Conservation (phyloP, 1,140 invertebrate genomes). For the Doryteuthis pealeii region DNA sequence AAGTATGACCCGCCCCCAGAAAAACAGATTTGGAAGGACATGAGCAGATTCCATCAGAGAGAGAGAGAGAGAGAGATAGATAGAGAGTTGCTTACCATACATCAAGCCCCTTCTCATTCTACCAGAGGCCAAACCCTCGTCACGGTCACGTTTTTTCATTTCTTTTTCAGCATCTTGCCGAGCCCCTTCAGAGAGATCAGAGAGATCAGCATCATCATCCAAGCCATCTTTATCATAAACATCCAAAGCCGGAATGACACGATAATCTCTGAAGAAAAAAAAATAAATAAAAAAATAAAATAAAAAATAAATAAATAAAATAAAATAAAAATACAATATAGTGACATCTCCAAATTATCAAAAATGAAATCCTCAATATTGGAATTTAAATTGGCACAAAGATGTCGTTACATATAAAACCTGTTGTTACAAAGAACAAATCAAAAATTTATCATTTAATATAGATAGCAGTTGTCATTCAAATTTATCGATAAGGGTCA, state of each 20-base stretch:
- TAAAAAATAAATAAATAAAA: not conserved
- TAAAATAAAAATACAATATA: not conserved
- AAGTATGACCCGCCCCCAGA: no score
- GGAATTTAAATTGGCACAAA: not conserved
- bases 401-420: no score
- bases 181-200: slow-evolving; percentile 75
- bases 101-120: slow-evolving; percentile 71
- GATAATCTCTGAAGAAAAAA: slow-evolving; percentile 81
- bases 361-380: not conserved
- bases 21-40: no score
- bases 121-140: slow-evolving; percentile 73
- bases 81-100: slow-evolving; percentile 57
- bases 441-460: no score
- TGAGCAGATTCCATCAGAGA: no score
- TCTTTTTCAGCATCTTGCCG: slow-evolving; percentile 84
- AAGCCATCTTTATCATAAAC: slow-evolving; percentile 83
- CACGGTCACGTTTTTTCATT: slow-evolving; percentile 82
- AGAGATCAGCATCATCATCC: slow-evolving; percentile 85
- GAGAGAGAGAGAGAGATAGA: no score
- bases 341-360: not conserved
- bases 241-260: slow-evolving; percentile 92
- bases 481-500: no score
- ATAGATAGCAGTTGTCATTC: no score
- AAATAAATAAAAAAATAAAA: not conserved
- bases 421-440: no score